Conservation (phyloP, 2,113 vertebrate species). For the Dromiciops gliroides region DNA sequence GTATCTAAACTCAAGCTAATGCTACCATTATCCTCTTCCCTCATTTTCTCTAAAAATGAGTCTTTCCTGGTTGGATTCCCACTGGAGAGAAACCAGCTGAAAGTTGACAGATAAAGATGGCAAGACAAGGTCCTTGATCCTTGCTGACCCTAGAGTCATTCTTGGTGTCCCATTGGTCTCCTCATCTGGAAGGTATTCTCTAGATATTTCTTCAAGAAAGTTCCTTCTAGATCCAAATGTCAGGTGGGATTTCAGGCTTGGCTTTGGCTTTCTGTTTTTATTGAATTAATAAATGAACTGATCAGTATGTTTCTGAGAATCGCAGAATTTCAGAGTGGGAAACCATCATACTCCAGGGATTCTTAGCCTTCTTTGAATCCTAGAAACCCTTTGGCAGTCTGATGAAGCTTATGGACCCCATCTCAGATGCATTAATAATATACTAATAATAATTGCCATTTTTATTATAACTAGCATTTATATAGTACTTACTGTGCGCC, state of each 20-base stretch:
- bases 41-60: conserved; percentile 70
- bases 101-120: conserved; percentile 64
- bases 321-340: background rate
- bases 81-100: conserved; percentile 21
- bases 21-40: conserved; percentile 52
- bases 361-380: background rate
- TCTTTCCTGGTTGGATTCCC: conserved; percentile 38
- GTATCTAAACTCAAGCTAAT: conserved; percentile 55
- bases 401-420: background rate
- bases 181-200: conserved; percentile 15
- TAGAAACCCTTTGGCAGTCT: background rate
- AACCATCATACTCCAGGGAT: background rate
- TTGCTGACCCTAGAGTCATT: background rate
- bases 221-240: background rate
- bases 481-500: too few relatives aligned
- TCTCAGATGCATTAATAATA: background rate
- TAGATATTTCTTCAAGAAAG: background rate
- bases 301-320: background rate
- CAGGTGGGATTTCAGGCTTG: background rate
- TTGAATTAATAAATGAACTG: background rate
- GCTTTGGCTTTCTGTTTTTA: conserved; percentile 2
- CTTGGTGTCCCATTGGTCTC: background rate
- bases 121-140: background rate
- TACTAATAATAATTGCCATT: background rate
- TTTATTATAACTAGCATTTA: background rate